These are phyloP conservation scores for Artemisiospiza belli DNA, from an alignment of 2,113 vertebrate genomes.

Conservation along the genomic window DNA sequence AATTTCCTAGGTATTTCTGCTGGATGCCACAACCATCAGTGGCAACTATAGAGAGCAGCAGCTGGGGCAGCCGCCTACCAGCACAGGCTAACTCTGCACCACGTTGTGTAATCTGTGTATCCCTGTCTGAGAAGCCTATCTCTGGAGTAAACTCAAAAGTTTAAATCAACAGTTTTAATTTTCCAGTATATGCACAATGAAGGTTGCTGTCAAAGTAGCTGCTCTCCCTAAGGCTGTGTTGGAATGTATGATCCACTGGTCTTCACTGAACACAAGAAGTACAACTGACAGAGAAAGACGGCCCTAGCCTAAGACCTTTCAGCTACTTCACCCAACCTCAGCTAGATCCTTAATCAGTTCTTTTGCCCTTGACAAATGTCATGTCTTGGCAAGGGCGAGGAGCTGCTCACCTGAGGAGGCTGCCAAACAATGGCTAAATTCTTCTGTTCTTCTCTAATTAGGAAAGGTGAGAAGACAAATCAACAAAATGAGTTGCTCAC, in stretches of 20 bases:
- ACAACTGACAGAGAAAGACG: not conserved
- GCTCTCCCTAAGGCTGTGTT: not conserved
- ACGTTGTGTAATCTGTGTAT: not conserved
- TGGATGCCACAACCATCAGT: not conserved
- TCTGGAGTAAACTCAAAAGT: not conserved
- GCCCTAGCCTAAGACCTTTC: not conserved
- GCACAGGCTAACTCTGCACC: not conserved
- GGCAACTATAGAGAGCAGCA: not conserved
- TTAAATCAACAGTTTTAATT: not conserved
- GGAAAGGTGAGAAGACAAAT: not conserved
- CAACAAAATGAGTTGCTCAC: not conserved
- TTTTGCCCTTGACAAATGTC: not conserved
- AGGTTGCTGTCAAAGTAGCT: not conserved
- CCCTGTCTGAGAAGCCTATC: not conserved
- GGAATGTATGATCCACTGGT: not conserved
- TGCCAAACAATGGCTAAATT: not conserved
- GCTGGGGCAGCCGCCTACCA: not conserved
- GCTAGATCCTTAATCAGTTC: not conserved
- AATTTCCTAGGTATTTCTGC: not conserved
- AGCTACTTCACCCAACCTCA: not conserved
- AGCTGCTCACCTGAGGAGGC: not conserved
- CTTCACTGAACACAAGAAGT: not conserved
- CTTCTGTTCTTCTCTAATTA: not conserved
- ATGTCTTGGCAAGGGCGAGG: not conserved
- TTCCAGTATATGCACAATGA: not conserved